Evolutionary conservation across 2,888 invertebrate species (phyloP).

Genomic region (Onthophagus sagittarius): DNA sequence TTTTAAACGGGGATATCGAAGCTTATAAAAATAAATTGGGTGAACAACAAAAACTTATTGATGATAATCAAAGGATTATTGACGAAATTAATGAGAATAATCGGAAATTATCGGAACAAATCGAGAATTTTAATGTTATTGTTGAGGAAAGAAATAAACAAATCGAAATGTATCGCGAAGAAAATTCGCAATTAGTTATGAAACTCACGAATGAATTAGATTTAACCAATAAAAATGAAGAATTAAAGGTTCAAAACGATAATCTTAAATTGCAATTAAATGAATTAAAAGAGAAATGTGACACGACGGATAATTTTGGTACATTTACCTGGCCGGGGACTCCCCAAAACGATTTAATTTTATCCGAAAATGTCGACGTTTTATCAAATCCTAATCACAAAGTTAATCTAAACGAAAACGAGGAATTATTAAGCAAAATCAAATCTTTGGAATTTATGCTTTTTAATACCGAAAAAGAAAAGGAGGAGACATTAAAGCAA

Average conservation of each 20-base stretch:
- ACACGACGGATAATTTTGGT: constrained; percentile 1
- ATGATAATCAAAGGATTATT: background rate
- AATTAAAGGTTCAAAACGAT: background rate
- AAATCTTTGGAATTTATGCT: constrained; percentile 46
- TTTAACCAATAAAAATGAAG: background rate
- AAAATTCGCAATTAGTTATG: constrained; percentile 44
- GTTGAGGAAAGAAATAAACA: constrained; percentile 3
- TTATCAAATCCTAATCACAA: constrained; percentile 15
- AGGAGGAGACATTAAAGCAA: constrained; percentile 42
- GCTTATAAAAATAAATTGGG: constrained; percentile 29
- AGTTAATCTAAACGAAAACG: constrained; percentile 22
- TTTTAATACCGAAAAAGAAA: constrained; percentile 45
- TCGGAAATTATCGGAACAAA: background rate
- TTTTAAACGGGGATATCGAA: constrained; percentile 30
- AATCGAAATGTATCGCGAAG: constrained; percentile 47
- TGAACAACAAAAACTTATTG: constrained; percentile 23
- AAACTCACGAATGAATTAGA: constrained; percentile 11
- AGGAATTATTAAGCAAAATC: constrained; percentile 42
- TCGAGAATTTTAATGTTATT: background rate
- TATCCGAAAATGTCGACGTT: constrained; percentile 1
- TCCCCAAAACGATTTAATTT: constrained; percentile 6
- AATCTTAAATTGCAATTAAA: constrained; percentile 1
- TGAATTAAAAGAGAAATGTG: background rate
- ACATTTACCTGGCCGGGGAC: constrained; percentile 18
- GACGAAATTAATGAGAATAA: background rate